Percentiles rank a stretch among this genome's conserved stretches.
These are phyloP conservation scores for Meandrina meandrites DNA, from an alignment of 92 coral and sea anemone genomes.

Conservation along the genomic window DNA sequence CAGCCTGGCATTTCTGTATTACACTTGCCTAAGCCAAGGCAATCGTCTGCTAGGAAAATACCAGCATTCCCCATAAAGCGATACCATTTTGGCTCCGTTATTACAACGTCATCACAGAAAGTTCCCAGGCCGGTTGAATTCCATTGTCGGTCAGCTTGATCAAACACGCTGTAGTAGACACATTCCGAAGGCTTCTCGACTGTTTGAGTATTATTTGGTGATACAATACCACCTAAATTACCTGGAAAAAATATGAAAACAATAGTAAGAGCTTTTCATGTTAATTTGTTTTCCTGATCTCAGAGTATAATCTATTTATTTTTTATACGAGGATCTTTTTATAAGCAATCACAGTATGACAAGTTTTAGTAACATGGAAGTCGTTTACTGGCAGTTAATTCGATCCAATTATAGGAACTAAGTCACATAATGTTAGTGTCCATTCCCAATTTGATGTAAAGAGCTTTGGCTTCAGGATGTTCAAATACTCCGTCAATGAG, in stretches of 20 bases:
- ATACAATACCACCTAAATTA: not conserved
- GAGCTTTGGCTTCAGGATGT: too few relatives aligned
- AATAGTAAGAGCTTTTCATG: too few relatives aligned
- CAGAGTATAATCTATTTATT: too few relatives aligned
- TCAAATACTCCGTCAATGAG: too few relatives aligned
- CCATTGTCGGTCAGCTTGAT: not conserved
- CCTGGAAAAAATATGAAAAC: not conserved
- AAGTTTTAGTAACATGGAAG: too few relatives aligned
- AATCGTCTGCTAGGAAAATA: slow-evolving; percentile 2
- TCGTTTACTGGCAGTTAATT: too few relatives aligned
- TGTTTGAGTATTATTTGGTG: not conserved
- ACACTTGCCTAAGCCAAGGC: not conserved
- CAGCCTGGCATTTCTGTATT: slow-evolving; percentile 11
- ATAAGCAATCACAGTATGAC: too few relatives aligned
- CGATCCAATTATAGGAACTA: too few relatives aligned
- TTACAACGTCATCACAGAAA: not conserved
- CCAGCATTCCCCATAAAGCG: slow-evolving; percentile 5
- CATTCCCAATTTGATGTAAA: too few relatives aligned
- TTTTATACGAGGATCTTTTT: too few relatives aligned
- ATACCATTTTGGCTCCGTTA: slow-evolving; percentile 1
- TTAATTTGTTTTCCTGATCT: too few relatives aligned
- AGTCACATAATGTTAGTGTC: too few relatives aligned
- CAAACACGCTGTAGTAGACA: not conserved
- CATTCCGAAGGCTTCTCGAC: not conserved
- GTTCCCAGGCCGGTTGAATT: not conserved